Base-by-base conservation (phyloP, 2,113 vertebrate species). In the Addax nasomaculatus region DNA sequence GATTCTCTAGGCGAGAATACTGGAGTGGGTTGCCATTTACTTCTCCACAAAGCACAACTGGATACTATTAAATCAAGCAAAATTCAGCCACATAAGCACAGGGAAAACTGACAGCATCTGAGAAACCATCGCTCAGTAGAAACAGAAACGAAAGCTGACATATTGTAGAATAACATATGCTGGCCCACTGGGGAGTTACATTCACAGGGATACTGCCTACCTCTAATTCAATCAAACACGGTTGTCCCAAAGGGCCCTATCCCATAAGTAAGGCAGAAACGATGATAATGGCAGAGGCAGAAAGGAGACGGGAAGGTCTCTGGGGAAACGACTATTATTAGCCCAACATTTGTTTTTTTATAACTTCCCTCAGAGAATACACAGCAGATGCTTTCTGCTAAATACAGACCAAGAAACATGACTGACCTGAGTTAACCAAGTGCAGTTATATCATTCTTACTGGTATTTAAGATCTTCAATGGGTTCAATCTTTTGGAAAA, bases 331-430 rank as follows among this genome's bases (percentile, higher is more conserved):
- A 85, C 1, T 39, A 25, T 27, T 96, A 96, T 92, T 92, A 81
- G 47, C 60, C 13, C 67, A 78, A 94, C 19, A 95, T 88, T 96
- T 96, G 64, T 30, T 84, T 95, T 95, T 96, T 94, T 58, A 89
- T 78, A 80, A 70, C 51, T 96, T 95, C 70, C 89, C 51, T 90
- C 12, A 89, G 53, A 97, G 49, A 96, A 70, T 27, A 95, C 1
- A 3, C 15, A 83, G 45, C 29, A 97, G 47, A 67, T 76, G 30
- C 17, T 81, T 96, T 58, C 43, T 93, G 70, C 47, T 93, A 51
- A 97, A 93, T 60, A 90, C 9, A 95, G 30, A 97, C 25, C 16
- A 94, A 94, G 51, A 97, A 96, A 96, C 60, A 96, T 17, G 36
- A 93, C 11, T 93, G 76, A 95, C 21, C 23, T 5, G 4, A 92